phyloP scores from a whole-genome alignment of 1,140 invertebrate species.

The Zelostemma sp. region DNA sequence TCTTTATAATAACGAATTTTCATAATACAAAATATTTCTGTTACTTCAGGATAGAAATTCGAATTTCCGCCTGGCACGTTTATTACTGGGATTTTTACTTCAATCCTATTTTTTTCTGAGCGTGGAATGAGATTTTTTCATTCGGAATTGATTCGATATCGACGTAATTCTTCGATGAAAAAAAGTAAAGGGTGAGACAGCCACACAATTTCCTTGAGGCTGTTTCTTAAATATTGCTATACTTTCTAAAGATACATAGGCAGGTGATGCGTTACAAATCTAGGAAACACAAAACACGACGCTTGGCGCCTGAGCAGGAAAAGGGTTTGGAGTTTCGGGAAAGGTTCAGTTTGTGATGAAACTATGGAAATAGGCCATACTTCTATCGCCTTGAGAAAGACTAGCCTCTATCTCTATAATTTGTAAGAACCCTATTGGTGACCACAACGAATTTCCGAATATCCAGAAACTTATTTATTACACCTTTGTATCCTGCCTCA shows the following conservation, averaged over 20 bases:
- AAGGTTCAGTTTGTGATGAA: slow-evolving; percentile 19
- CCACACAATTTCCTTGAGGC: slow-evolving; percentile 1
- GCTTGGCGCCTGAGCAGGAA: slow-evolving; percentile 55
- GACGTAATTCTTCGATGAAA: background rate
- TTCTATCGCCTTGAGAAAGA: slow-evolving; percentile 5
- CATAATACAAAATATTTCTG: no score
- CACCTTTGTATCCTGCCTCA: background rate
- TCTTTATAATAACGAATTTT: no score
- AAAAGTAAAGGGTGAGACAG: background rate
- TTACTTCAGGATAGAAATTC: no score
- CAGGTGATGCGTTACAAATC: slow-evolving; percentile 10
- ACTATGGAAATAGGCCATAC: slow-evolving; percentile 12
- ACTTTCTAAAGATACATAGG: slow-evolving; percentile 4
- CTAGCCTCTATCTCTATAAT: background rate
- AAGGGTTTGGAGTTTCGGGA: slow-evolving; percentile 49
- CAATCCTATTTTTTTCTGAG: no score
- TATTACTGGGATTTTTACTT: no score
- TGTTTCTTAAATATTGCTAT: background rate
- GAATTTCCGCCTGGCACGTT: no score
- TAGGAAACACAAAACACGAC: slow-evolving; percentile 59
- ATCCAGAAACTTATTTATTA: slow-evolving; percentile 10
- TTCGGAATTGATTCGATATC: background rate
- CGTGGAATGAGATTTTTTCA: no score
- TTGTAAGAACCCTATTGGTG: slow-evolving; percentile 6
- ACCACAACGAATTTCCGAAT: slow-evolving; percentile 7